Base-by-base conservation (phyloP, 1,140 invertebrate species). In the Phthorimaea operculella region DNA sequence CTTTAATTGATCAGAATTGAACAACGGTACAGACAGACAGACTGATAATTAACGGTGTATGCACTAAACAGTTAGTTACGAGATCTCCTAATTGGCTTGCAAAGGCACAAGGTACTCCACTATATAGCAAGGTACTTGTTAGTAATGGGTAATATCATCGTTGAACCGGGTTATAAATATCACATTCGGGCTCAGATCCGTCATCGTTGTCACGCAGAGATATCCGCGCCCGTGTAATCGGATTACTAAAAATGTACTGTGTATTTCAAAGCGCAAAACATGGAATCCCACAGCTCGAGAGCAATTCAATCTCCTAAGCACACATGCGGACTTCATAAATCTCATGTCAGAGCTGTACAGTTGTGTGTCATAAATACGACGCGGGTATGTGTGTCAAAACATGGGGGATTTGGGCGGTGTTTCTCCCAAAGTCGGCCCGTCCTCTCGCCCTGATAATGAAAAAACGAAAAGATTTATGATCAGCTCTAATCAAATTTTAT, bases 271-370 rank as follows among this genome's bases (percentile, higher is more conserved):
- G 33, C 47, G 42, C 17, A 60, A 59, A 70, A 68, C 57, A 62
- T 58, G 61, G 57, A 58, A 55, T 62, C 36, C 66, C 49, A 63
- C 78, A 74, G 69, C 63, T 63, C 70, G 70, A 70, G 72, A 74
- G 66, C 75, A 76, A 76, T 79, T 70, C 71, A 76, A 79, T 80
- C 68, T 75, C 48, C 52, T 70, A 70, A 74, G 67, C 71, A 75
- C 79, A 84, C 74, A 84, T 83, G 78, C 65, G 72, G 68, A 77
- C 74, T 81, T 76, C 76, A 83, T 84, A 84, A 84, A 83, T 84
- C 78, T 79, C 60, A 54, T 74, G 78, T 79, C 77, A 78, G 60
- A 72, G 75, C 64, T 63, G 68, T 65, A 73, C 60, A 75, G 72
- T 70, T 66, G 62, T 67, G 66, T 76, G 69, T 81, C 78, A 83